Evolutionary conservation across 2,888 invertebrate species (phyloP).

Genomic region (Digitonthophagus gazella): DNA sequence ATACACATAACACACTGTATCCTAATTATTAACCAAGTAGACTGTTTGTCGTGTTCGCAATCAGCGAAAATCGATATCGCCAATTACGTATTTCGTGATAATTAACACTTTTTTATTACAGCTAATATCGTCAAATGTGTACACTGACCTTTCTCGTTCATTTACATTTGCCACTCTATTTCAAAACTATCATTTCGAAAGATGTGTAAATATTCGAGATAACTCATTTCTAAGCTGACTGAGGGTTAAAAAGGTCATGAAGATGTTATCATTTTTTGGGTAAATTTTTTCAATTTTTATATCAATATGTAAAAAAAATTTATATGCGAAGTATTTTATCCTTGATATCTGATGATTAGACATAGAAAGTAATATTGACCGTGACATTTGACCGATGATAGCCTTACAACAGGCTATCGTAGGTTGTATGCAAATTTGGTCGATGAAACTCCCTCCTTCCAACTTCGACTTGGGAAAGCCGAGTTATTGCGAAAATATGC

Average conservation of each 20-base stretch:
- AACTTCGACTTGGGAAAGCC: background rate
- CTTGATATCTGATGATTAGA: background rate
- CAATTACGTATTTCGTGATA: background rate
- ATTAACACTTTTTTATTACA: background rate
- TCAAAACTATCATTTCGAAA: background rate
- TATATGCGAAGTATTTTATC: background rate
- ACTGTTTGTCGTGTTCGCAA: background rate
- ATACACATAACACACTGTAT: background rate
- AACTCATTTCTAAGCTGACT: no score
- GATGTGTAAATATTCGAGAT: background rate
- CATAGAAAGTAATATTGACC: background rate
- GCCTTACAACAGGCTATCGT: background rate
- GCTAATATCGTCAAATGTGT: background rate
- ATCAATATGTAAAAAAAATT: background rate
- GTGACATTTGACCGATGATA: background rate
- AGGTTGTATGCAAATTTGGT: background rate
- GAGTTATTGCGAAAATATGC: background rate
- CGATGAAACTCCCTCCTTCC: background rate
- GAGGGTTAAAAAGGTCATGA: no score
- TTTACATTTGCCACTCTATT: background rate
- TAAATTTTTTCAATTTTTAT: background rate
- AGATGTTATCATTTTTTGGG: no score
- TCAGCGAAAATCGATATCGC: background rate
- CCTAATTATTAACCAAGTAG: background rate
- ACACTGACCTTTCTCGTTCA: background rate